Percentiles rank a stretch among this genome's conserved stretches.
Evolutionary conservation across 2,888 invertebrate genomes (phyloP).

Genomic region (Imbricaverruca yamaguchii): DNA sequence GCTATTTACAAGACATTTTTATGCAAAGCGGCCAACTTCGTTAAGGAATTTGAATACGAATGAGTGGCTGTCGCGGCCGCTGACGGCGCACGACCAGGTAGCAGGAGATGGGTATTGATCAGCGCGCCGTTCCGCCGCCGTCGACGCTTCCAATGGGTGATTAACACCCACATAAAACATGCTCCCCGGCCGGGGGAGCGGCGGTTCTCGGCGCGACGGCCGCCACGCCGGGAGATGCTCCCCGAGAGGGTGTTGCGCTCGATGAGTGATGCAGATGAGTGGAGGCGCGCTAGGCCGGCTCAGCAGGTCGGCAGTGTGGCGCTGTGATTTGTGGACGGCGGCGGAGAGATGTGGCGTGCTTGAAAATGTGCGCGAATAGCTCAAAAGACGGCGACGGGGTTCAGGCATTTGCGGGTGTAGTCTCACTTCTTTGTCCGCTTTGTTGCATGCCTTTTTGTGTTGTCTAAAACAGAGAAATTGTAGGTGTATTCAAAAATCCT

Average conservation of each 20-base stretch:
- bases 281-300: background rate
- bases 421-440: too few relatives aligned
- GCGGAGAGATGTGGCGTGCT: too few relatives aligned
- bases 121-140: background rate
- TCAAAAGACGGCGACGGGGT: too few relatives aligned
- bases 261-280: background rate
- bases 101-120: constrained; percentile 13
- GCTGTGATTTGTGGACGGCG: background rate
- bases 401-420: too few relatives aligned
- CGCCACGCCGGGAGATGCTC: background rate
- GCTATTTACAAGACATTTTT: constrained; percentile 12
- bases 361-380: too few relatives aligned
- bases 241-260: too few relatives aligned
- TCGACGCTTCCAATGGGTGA: background rate
- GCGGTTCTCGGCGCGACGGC: background rate
- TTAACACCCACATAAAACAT: constrained; percentile 15
- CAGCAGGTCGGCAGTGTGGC: background rate
- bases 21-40: constrained; percentile 17
- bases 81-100: background rate
- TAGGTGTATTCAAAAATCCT: too few relatives aligned
- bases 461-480: too few relatives aligned
- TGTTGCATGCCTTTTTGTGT: too few relatives aligned
- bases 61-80: background rate
- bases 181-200: background rate
- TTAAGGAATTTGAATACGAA: constrained; percentile 22